Base-by-base conservation (phyloP, 92 coral and sea anemone species). In the Nematostella vectensis region DNA sequence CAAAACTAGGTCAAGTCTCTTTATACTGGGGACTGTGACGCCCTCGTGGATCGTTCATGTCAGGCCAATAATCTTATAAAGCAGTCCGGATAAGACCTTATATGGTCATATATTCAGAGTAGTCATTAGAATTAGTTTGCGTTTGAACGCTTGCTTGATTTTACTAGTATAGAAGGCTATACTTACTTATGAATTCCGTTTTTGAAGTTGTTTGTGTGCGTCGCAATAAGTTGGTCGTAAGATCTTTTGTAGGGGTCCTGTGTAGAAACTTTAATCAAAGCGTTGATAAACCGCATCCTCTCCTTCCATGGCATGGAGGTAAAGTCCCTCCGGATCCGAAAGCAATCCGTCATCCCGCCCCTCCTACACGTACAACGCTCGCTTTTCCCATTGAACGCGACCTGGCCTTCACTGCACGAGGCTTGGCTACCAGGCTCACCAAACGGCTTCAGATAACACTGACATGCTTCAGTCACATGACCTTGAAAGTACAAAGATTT, bases 291-390 rank as follows among this genome's bases (percentile, higher is more conserved):
- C 12, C 94, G 81, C 24, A 30, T 55, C 68, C 83, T 63, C 31
- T 85, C 94, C 20, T 83, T 68, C 51, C 63, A 73, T 3, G 27
- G 65, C 94, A 85, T 79, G 0, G 77, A 63, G 38, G 31, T 25
- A 57, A 82, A 79, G 48, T 85, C 94, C 11, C 79, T 49, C 48
- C 94, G 45, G 27, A 85, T 75, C 23, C 94, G 88, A 23, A 78
- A 65, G 18, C 82, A 72, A 18, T 48, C 23, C 4, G 65, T 66
- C 65, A 70, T 44, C 55, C 62, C 69, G 51, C 83, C 66, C 29
- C 65, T 58, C 3, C 17, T 59, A 54, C 94, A 85, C 13, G 42
- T 55, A 27, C 87, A 77, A 55, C 83, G 71, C 53, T 80, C 88
- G 4, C 87, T 83, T 38, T 67, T 59, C 2, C 27, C 37, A 51